Evolutionary conservation across 2,797 vertebrate genomes (phyloP).

Genomic region (Micromesistius poutassou): DNA sequence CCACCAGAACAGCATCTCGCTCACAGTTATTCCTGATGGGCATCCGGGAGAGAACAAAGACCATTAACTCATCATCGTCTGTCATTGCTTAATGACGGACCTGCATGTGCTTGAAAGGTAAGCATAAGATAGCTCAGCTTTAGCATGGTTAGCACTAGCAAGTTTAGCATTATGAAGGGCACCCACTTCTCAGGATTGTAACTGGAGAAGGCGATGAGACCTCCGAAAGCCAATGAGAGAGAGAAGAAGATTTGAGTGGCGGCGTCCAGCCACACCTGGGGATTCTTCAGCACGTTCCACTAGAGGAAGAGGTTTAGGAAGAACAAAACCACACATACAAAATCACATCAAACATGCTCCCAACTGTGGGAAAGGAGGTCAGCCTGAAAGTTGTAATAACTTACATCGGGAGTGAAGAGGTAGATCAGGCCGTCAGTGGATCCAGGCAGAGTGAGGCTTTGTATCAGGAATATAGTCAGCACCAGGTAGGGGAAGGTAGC

Average conservation of each 20-base stretch:
- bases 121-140: background rate
- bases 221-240: conserved; percentile 86
- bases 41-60: background rate
- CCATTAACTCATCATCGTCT: background rate
- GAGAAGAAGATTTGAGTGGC: conserved; percentile 94
- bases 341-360: background rate
- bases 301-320: conserved; percentile 26
- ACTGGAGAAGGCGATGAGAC: conserved; percentile 90
- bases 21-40: conserved; percentile 84
- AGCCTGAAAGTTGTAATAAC: conserved; percentile 39
- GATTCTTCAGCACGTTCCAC: conserved; percentile 74
- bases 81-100: background rate
- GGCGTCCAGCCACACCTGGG: conserved; percentile 89
- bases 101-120: background rate
- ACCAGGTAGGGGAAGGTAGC: conserved; percentile 85
- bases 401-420: conserved; percentile 87
- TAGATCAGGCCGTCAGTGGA: conserved; percentile 77
- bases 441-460: conserved; percentile 82
- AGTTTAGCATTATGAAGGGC: background rate
- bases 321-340: conserved; percentile 2
- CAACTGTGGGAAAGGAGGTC: background rate
- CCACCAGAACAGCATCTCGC: conserved; percentile 81
- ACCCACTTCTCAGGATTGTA: conserved; percentile 81
- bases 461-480: conserved; percentile 83
- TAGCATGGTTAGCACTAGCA: background rate